phyloP scores from a whole-genome alignment of 2,888 invertebrate species.

The Ichneumoninae sp. region DNA sequence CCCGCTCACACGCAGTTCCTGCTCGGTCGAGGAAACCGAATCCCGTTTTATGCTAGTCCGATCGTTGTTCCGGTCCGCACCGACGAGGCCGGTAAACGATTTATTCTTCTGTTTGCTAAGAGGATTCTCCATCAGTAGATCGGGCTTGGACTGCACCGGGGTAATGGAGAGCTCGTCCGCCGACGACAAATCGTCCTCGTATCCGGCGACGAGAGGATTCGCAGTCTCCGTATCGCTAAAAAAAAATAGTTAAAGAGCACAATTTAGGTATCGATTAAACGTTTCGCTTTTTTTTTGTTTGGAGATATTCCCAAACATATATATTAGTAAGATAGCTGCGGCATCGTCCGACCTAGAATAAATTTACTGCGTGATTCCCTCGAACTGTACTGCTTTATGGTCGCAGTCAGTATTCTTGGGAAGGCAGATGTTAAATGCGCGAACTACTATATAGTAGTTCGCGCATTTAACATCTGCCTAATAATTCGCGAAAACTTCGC shows the following conservation, averaged over 20 bases:
- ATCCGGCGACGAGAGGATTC: slow-evolving; percentile 93
- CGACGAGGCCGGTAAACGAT: slow-evolving; percentile 69
- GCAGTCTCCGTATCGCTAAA: slow-evolving; percentile 89
- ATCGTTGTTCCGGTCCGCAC: slow-evolving; percentile 34
- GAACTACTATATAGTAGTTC: too few species aligned
- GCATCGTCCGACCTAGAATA: too few species aligned
- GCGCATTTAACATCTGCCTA: too few species aligned
- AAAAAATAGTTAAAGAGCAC: slow-evolving; percentile 28
- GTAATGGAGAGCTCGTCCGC: slow-evolving; percentile 85
- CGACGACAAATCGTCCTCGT: slow-evolving; percentile 93
- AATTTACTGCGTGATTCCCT: too few species aligned
- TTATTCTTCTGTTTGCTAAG: slow-evolving; percentile 81
- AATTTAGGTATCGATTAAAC: slow-evolving; percentile 52
- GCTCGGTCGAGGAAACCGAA: slow-evolving; percentile 81
- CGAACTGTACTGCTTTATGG: too few species aligned
- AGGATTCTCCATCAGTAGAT: slow-evolving; percentile 80
- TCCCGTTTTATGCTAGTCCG: slow-evolving; percentile 75
- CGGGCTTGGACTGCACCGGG: slow-evolving; percentile 75
- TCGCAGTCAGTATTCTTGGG: too few species aligned
- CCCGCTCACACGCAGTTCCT: slow-evolving; percentile 77
- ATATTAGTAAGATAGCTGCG: too few species aligned
- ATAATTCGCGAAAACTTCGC: too few species aligned
- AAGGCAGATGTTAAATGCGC: too few species aligned
- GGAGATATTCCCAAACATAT: too few species aligned
- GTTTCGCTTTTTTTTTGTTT: not conserved